Percentiles rank a stretch among this genome's conserved stretches.
Conservation (phyloP, 2,888 invertebrate genomes). For the Unio delphinus region DNA sequence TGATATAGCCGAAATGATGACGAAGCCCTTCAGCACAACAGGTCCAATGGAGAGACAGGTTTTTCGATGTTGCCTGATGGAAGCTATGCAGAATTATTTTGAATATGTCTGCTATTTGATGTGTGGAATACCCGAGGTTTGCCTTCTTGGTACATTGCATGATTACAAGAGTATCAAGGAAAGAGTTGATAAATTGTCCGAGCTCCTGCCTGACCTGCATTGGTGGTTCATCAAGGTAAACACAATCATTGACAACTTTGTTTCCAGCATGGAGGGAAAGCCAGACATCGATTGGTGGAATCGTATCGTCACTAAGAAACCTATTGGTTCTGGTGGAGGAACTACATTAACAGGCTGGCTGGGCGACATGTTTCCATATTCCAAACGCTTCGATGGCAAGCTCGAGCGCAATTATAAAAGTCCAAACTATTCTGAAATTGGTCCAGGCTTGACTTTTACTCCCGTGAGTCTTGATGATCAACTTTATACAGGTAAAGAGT, state of each 20-base stretch:
- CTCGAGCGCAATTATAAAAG: background rate
- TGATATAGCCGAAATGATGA: background rate
- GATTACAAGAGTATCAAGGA: no score
- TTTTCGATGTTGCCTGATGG: background rate
- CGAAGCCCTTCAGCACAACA: background rate
- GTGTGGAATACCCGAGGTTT: background rate
- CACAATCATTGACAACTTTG: background rate
- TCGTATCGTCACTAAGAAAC: background rate
- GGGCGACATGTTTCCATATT: background rate
- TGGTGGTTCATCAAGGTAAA: background rate
- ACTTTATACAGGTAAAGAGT: background rate
- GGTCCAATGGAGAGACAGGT: background rate
- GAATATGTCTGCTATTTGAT: background rate
- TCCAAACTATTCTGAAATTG: background rate
- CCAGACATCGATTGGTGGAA: slow-evolving; percentile 1
- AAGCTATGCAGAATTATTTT: slow-evolving; percentile 1
- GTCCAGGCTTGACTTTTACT: background rate
- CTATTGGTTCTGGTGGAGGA: background rate
- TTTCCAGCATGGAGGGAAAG: background rate
- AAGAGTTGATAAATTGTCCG: no score
- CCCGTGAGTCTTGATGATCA: background rate
- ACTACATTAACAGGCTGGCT: background rate
- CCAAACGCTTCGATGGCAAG: background rate
- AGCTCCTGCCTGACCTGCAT: background rate
- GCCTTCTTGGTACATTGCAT: background rate